A percentile compares a stretch with the other conserved stretches of the same genome.
phyloP scores from a whole-genome alignment of 1,140 invertebrate genomes.

The Drosophila bocki region DNA sequence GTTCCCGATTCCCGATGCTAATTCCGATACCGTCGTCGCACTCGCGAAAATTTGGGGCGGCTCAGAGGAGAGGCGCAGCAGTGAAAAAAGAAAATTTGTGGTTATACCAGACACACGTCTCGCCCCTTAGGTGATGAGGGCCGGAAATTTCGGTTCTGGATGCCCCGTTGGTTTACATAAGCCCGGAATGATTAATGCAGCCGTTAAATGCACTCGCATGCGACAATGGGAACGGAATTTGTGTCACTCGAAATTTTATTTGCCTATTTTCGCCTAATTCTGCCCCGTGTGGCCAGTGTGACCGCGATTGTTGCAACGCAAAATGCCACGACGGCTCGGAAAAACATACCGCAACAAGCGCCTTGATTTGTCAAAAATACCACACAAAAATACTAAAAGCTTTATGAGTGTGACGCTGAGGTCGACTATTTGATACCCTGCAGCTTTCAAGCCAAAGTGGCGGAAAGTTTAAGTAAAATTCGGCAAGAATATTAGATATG shows the following conservation, averaged over 20 bases:
- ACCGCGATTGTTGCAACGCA: slow-evolving; percentile 17
- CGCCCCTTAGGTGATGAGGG: slow-evolving; percentile 11
- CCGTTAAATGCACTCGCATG: slow-evolving; percentile 73
- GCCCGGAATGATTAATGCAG: slow-evolving; percentile 68
- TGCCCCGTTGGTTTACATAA: slow-evolving; percentile 28
- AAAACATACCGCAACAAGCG: neutral
- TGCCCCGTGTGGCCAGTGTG: slow-evolving; percentile 27
- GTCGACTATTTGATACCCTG: neutral
- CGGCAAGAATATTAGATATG: no score
- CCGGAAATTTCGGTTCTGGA: slow-evolving; percentile 8
- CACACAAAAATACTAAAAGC: neutral
- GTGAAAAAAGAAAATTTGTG: slow-evolving; percentile 71
- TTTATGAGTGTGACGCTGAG: neutral
- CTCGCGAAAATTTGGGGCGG: slow-evolving; percentile 59
- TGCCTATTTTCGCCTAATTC: slow-evolving; percentile 41
- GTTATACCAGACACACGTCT: slow-evolving; percentile 69
- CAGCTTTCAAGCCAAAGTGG: neutral
- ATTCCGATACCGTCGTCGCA: slow-evolving; percentile 35
- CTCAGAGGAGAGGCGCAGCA: slow-evolving; percentile 52
- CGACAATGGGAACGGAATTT: slow-evolving; percentile 56
- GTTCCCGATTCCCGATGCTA: slow-evolving; percentile 10
- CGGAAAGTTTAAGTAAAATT: neutral
- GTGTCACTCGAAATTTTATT: slow-evolving; percentile 58
- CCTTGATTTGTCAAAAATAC: neutral
- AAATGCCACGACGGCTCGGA: slow-evolving; percentile 8